These are phyloP conservation scores for Mesopsocus fuscifrons DNA, from an alignment of 2,888 invertebrate species.

Conservation along the genomic window DNA sequence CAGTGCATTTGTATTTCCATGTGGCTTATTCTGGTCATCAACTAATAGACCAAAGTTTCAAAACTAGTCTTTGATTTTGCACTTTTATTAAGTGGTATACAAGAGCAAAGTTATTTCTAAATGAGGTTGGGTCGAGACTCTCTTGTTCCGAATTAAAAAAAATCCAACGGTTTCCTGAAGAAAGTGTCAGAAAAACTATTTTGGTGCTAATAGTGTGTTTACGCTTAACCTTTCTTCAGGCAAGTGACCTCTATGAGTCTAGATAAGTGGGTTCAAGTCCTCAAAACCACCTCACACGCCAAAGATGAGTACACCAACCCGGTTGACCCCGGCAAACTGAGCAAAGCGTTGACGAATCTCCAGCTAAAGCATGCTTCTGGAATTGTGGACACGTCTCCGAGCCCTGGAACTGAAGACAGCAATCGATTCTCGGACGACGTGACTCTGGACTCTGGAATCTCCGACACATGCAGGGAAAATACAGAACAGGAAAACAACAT, in stretches of 20 bases:
- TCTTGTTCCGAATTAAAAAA: too few relatives aligned
- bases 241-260: background rate
- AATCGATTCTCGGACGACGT: constrained; percentile 4
- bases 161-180: too few relatives aligned
- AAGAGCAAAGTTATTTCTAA: too few relatives aligned
- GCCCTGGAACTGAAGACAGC: background rate
- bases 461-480: background rate
- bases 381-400: background rate
- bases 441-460: background rate
- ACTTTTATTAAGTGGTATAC: too few relatives aligned
- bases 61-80: too few relatives aligned
- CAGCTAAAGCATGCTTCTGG: constrained; percentile 24
- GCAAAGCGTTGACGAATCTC: constrained; percentile 35
- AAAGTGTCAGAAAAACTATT: too few relatives aligned
- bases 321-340: constrained; percentile 33
- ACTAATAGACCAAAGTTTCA: too few relatives aligned
- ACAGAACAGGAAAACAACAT: constrained; percentile 7
- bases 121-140: too few relatives aligned
- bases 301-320: constrained; percentile 22
- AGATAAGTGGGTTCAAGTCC: constrained; percentile 1
- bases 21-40: too few relatives aligned
- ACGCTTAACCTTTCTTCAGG: too few relatives aligned
- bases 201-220: too few relatives aligned
- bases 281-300: background rate
- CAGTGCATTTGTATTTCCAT: too few relatives aligned